Percentiles rank a stretch among this genome's conserved stretches.
These are phyloP conservation scores for Ridgeia piscesae DNA, from an alignment of 1,140 invertebrate genomes.

Conservation along the genomic window DNA sequence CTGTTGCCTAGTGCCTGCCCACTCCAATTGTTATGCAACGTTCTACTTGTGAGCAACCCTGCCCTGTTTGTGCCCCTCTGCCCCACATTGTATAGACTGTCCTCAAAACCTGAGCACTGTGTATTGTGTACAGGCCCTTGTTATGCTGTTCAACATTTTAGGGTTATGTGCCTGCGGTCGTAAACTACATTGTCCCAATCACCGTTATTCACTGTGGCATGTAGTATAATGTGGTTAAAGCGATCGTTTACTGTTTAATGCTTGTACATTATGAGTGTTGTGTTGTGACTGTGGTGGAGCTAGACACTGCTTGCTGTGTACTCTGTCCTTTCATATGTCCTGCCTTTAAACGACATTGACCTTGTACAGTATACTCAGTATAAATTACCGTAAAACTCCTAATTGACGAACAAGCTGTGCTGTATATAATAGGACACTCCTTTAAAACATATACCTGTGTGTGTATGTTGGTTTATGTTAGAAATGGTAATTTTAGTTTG, in stretches of 20 bases:
- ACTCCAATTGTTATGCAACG: neutral
- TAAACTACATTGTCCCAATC: neutral
- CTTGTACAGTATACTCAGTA: neutral
- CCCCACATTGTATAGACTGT: neutral
- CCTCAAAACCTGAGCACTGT: neutral
- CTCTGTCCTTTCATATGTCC: neutral
- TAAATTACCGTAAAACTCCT: neutral
- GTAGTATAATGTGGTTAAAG: neutral
- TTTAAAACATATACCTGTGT: neutral
- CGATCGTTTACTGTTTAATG: neutral
- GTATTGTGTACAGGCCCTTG: neutral
- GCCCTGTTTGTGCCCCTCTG: neutral
- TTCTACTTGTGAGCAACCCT: neutral
- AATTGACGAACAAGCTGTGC: neutral
- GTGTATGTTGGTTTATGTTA: neutral
- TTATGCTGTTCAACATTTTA: neutral
- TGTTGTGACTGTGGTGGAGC: neutral
- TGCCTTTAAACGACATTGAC: neutral
- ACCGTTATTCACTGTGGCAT: neutral
- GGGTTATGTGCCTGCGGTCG: neutral
- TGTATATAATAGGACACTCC: neutral
- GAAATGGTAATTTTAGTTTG: neutral
- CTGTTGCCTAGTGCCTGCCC: neutral
- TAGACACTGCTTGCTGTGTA: neutral
- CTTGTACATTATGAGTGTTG: neutral